Evolutionary conservation across 2,113 vertebrate species (phyloP).

Genomic region (Phylloscopus trochilus): DNA sequence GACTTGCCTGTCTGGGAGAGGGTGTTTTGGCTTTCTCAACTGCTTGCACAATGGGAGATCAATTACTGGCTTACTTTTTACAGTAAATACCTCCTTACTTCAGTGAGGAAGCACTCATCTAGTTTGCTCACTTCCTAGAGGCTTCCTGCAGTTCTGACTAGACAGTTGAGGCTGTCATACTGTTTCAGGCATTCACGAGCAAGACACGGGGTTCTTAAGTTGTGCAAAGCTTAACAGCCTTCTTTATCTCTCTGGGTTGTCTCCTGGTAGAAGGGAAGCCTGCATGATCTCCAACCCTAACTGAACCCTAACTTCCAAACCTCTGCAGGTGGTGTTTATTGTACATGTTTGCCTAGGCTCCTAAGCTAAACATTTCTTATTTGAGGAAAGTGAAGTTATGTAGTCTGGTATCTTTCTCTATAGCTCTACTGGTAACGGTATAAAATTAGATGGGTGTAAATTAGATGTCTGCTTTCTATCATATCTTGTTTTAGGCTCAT

Average conservation of each 20-base stretch:
- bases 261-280: background rate
- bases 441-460: background rate
- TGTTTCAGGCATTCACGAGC: background rate
- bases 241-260: background rate
- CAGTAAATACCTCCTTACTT: background rate
- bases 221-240: background rate
- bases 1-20: background rate
- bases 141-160: background rate
- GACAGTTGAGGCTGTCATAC: background rate
- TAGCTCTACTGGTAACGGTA: background rate
- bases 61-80: background rate
- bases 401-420: background rate
- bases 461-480: background rate
- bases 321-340: background rate
- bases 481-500: background rate
- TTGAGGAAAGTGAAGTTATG: background rate
- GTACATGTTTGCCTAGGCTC: background rate
- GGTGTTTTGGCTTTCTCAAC: background rate
- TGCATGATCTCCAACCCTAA: background rate
- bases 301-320: background rate
- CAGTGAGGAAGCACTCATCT: background rate
- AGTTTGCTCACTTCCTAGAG: background rate
- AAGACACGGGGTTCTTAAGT: rapidly evolving
- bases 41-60: background rate
- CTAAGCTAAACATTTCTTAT: background rate